Base-by-base conservation (phyloP, 2,113 vertebrate species). In the Pionites leucogaster region DNA sequence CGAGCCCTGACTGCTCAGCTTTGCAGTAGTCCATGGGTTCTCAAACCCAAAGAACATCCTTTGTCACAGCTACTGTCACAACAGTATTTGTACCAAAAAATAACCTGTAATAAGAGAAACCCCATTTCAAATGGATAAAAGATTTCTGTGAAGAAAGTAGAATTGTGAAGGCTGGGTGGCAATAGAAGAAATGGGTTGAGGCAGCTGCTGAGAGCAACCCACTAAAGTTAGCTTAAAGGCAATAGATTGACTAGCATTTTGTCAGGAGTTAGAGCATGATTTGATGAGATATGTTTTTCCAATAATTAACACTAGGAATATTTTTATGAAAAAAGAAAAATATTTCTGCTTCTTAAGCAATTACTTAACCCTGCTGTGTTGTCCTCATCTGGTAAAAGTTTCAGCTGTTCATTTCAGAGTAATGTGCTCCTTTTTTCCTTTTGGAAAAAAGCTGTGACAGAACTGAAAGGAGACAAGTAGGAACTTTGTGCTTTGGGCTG, bases 241-340 rank as follows among this genome's bases (percentile, higher is more conserved):
- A 65, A n/a, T 35, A 70, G 24, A 62, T 31, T 81, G 77, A 68
- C 55, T 9, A 17, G 9, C 6, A 25, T 46, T 57, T 47, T 90
- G 44, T 47, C 71, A 95, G 57, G 29, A 90, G 67, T 71, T 68
- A 52, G 35, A 82, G 16, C 23, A 35, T 52, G 52, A 80, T 92
- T 93, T 93, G 41, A 90, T 80, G 69, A 62, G 29, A 35, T n/a
- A 37, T 63, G 53, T 65, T 94, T 93, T 92, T 37, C 71, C 63
- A n/a, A 25, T 86, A 85, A 90, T 85, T 82, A 79, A 28, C 31
- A 41, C 11, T 72, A 72, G 39, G 17, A 41, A 79, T 68, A 62
- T 60, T 90, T 78, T 35, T 31, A 37, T 62, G 18, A 68, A 82
- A 80, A 88, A 33, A 33, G 22, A 78, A 50, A 83, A 81, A n/a